Percentiles rank a stretch among this genome's conserved stretches.
These are phyloP conservation scores for Stomatorhinus walkeri DNA, from an alignment of 2,797 vertebrate genomes.

Conservation along the genomic window DNA sequence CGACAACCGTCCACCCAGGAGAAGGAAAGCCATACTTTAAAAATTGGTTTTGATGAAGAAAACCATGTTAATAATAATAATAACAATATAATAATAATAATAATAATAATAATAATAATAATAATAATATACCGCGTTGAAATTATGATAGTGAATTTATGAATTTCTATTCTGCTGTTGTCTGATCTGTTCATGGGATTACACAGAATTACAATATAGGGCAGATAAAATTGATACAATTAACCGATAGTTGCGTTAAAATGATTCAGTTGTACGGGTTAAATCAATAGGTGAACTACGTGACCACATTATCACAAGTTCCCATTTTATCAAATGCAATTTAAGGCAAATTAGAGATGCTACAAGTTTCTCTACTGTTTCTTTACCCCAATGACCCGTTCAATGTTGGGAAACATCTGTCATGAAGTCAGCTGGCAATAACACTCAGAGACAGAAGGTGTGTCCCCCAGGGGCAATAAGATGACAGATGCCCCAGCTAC, in stretches of 20 bases:
- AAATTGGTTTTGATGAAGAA: not conserved
- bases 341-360: not conserved
- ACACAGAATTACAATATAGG: not conserved
- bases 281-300: not conserved
- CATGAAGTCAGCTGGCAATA: not conserved
- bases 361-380: not conserved
- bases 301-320: not conserved
- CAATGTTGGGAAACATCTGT: not conserved
- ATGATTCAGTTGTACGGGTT: not conserved
- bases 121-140: not conserved
- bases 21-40: not conserved
- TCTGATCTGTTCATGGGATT: not conserved
- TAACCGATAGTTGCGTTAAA: not conserved
- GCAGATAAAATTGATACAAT: not conserved
- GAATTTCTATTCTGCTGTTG: not conserved
- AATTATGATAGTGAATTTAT: not conserved
- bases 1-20: not conserved
- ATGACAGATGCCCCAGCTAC: not conserved
- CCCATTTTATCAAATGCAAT: not conserved
- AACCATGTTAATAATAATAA: not conserved
- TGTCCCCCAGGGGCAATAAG: slow-evolving; percentile 2
- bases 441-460: not conserved
- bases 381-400: not conserved
- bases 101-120: not conserved
- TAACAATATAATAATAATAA: not conserved